These are phyloP conservation scores for rat (Rattus norvegicus) DNA, from an alignment of 2,113 vertebrate species.

Conservation along the genomic window GRCr8 NC_086036.1:15020001-15020500, in stretches of 20 bases:
- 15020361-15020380: constrained; percentile 85
- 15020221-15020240: constrained; percentile 83
- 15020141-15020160: neutral
- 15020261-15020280: constrained; percentile 80
- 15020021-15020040: constrained; percentile 3
- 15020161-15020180: neutral
- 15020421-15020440: constrained; percentile 55
- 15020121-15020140: constrained; percentile 32
- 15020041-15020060: neutral
- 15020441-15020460: constrained; percentile 7
- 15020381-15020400: constrained; percentile 81
- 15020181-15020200: constrained; percentile 61
- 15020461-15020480: constrained; percentile 25
- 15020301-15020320: constrained; percentile 85
- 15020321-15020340: constrained; percentile 83
- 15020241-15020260: constrained; percentile 75
- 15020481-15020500: constrained; percentile 22
- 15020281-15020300: constrained; percentile 78
- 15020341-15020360: constrained; percentile 82
- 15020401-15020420: constrained; percentile 76
- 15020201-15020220: constrained; percentile 76
- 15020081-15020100: neutral
- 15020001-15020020: neutral
- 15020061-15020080: neutral
- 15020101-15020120: constrained; percentile 23